Percentiles rank a stretch among this genome's conserved stretches.
phyloP scores from a whole-genome alignment of 2,113 vertebrate species.

The Orientallactaga bullata region DNA sequence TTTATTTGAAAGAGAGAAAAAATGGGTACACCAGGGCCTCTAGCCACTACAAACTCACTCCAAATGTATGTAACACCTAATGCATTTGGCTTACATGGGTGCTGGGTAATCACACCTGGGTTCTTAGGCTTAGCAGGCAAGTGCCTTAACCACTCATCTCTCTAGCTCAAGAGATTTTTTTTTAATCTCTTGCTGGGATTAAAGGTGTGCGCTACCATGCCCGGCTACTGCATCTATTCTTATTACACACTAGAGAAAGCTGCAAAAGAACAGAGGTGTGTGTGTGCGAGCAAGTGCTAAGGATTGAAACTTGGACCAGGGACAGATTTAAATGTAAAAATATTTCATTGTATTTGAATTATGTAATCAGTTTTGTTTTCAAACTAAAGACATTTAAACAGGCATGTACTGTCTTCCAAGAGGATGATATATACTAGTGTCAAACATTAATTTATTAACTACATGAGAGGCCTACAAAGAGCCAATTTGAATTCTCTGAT shows the following conservation, averaged over 20 bases:
- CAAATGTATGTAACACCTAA: too few species aligned
- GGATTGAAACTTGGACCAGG: background rate
- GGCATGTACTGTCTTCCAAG: background rate
- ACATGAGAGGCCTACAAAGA: background rate
- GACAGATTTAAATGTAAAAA: constrained; percentile 5
- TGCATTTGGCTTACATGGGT: too few species aligned
- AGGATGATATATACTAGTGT: background rate
- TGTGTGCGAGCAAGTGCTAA: background rate
- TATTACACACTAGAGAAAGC: background rate
- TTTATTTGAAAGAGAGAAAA: too few species aligned
- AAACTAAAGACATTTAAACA: constrained; percentile 35
- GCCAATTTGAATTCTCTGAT: background rate
- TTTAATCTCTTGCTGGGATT: too few species aligned
- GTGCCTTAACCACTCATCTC: too few species aligned
- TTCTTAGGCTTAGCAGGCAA: too few species aligned
- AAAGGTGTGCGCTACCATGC: too few species aligned
- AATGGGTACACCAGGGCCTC: too few species aligned
- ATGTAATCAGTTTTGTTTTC: background rate
- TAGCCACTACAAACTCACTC: too few species aligned
- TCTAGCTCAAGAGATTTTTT: background rate
- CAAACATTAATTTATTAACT: background rate
- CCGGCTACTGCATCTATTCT: background rate
- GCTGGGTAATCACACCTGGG: too few species aligned
- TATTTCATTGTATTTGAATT: background rate
- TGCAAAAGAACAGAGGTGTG: background rate